These are phyloP conservation scores for Jaculus jaculus DNA, from an alignment of 2,113 vertebrate species.

Conservation along the genomic window DNA sequence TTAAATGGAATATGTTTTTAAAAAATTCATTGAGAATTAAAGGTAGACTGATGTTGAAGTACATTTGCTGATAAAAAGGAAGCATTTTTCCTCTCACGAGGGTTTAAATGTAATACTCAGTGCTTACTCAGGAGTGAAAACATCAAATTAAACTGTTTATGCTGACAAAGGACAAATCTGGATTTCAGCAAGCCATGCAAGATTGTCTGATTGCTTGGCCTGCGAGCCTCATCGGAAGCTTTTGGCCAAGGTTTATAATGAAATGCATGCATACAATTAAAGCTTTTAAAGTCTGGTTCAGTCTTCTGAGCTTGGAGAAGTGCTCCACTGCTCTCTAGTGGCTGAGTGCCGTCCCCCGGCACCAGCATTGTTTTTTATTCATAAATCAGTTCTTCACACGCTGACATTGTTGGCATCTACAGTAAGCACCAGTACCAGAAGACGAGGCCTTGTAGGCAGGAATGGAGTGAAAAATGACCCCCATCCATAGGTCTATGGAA, in stretches of 20 bases:
- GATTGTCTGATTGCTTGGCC: slow-evolving; percentile 93
- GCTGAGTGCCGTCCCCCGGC: slow-evolving; percentile 78
- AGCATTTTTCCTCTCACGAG: slow-evolving; percentile 86
- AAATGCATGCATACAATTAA: slow-evolving; percentile 94
- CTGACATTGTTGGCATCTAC: slow-evolving; percentile 80
- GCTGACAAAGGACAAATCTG: slow-evolving; percentile 98
- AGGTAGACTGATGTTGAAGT: slow-evolving; percentile 72
- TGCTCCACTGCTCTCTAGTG: slow-evolving; percentile 86
- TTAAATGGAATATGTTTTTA: slow-evolving; percentile 51
- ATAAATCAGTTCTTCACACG: slow-evolving; percentile 86
- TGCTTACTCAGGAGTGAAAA: slow-evolving; percentile 98
- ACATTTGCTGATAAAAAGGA: slow-evolving; percentile 85
- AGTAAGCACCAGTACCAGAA: slow-evolving; percentile 78
- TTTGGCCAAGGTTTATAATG: slow-evolving; percentile 90
- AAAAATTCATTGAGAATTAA: slow-evolving; percentile 69
- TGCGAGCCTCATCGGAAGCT: slow-evolving; percentile 86
- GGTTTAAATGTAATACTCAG: slow-evolving; percentile 87
- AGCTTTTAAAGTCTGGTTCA: slow-evolving; percentile 76
- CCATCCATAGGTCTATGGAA: slow-evolving; percentile 78
- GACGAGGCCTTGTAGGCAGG: slow-evolving; percentile 80
- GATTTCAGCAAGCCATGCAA: slow-evolving; percentile 94
- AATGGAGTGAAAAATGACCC: slow-evolving; percentile 87
- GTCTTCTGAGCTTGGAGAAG: slow-evolving; percentile 72
- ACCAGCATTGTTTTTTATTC: slow-evolving; percentile 82
- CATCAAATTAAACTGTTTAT: slow-evolving; percentile 97